Evolutionary conservation across 2,888 invertebrate genomes (phyloP), one percentile per base, ranked within the genome.

Genomic region (Oegoconia quadripuncta): DNA sequence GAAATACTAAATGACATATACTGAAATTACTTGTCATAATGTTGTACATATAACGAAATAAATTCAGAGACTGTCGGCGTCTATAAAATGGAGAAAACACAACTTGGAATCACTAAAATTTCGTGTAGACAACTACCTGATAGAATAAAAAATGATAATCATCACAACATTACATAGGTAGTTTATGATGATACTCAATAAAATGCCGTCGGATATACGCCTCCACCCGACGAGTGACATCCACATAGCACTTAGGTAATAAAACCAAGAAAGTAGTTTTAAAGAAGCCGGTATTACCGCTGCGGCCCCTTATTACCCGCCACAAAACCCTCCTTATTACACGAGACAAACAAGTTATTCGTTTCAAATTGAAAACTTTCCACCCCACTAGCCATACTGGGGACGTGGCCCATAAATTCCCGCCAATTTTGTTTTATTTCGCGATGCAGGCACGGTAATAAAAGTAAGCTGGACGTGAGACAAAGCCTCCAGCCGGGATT

Each of bases 391-490:
- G 81, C 79, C 77, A 70, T 74, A 68, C 63, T 70, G 71, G 72
- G 81, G 71, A 75, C 74, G 78, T 67, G 78, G 77, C 68, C 75
- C 80, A 84, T 87, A 87, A 87, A 87, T 86, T 86, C 81, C 77
- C 75, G 82, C 77, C 86, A 87, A 86, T 87, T 86, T 86, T 86
- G 86, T 86, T 87, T 87, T 86, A 87, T 84, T 87, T 83, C 78
- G 72, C 70, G 73, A 81, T 86, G 78, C 83, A 82, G 83, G 82
- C 81, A 77, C 76, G 76, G 86, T 84, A 84, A 83, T 87, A 87
- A 86, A 87, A 86, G 86, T 87, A 84, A 87, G 82, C 86, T 81
- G 82, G 82, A 84, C 86, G 87, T 86, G 87, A 80, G 84, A 83
- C 83, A 76, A 74, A 79, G 82, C 84, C 83, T 77, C 75, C 65